Conservation (phyloP, 92 coral and sea anemone species). For the Palythoa caribaeorum region DNA sequence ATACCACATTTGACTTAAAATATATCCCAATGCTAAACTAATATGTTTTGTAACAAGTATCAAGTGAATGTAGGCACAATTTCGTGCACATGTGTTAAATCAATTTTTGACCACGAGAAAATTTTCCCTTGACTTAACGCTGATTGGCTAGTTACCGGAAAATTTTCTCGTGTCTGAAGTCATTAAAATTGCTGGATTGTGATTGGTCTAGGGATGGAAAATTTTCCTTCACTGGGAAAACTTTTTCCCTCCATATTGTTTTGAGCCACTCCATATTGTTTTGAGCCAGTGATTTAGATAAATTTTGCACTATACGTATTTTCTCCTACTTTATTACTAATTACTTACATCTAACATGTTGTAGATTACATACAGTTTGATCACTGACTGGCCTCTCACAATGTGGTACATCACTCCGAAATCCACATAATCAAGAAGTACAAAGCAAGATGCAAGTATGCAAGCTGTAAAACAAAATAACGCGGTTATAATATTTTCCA, state of each 20-base stretch:
- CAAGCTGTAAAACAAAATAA: conserved; percentile 70
- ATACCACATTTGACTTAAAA: neutral
- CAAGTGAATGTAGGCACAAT: too few relatives aligned
- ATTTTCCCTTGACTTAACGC: neutral
- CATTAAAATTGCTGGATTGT: too few relatives aligned
- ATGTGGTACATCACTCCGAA: conserved; percentile 93
- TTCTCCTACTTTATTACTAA: too few relatives aligned
- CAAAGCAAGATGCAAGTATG: conserved; percentile 77
- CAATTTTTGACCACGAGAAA: neutral
- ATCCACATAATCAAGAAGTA: conserved; percentile 86
- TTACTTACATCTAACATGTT: conserved; percentile 95
- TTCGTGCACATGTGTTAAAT: too few relatives aligned
- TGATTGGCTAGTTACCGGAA: too few relatives aligned
- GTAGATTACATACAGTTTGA: conserved; percentile 95
- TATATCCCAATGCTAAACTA: neutral
- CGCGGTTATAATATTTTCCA: neutral
- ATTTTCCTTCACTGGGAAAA: too few relatives aligned
- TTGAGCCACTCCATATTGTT: too few relatives aligned
- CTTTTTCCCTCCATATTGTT: too few relatives aligned
- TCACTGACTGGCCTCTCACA: conserved; percentile 98
- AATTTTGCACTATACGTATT: too few relatives aligned
- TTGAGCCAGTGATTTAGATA: too few relatives aligned
- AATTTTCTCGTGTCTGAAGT: too few relatives aligned
- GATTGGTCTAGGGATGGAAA: too few relatives aligned
- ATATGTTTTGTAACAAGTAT: neutral